Evolutionary conservation across 2,797 vertebrate species (phyloP).

Genomic region (Sphenopsis melanotis): DNA sequence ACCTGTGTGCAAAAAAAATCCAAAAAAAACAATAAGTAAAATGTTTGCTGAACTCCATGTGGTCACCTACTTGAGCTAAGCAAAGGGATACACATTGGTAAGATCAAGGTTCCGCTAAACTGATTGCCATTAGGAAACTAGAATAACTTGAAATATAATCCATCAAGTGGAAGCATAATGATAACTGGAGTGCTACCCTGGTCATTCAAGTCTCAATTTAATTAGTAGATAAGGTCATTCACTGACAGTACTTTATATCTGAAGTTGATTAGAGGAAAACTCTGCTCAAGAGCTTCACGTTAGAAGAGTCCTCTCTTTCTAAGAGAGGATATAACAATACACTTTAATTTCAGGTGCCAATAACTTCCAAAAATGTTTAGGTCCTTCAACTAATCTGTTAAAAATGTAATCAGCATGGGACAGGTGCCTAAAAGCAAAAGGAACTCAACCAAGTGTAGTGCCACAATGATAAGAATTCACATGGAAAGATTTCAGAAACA

Average conservation of each 20-base stretch:
- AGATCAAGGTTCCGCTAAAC: background rate
- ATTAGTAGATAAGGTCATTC: slow-evolving; percentile 7
- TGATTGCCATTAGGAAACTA: background rate
- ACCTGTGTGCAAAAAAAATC: background rate
- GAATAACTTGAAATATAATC: background rate
- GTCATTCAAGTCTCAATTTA: slow-evolving; percentile 32
- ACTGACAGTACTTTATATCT: background rate
- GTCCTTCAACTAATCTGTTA: background rate
- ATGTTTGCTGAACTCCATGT: background rate
- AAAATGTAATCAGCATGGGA: background rate
- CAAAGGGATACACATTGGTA: background rate
- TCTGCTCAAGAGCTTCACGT: background rate
- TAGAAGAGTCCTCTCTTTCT: background rate
- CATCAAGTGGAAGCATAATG: slow-evolving; percentile 30
- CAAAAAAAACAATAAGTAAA: background rate
- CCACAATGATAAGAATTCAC: background rate
- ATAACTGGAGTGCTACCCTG: slow-evolving; percentile 43
- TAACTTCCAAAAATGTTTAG: background rate
- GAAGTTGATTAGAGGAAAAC: slow-evolving; percentile 34
- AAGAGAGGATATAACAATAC: slow-evolving; percentile 16
- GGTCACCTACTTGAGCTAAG: background rate
- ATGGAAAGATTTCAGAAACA: background rate
- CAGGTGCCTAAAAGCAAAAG: background rate
- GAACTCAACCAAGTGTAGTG: background rate
- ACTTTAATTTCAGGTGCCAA: slow-evolving; percentile 22